These are phyloP conservation scores for Phylloscopus trochiloides DNA, from an alignment of 2,113 vertebrate species.

Conservation along the genomic window DNA sequence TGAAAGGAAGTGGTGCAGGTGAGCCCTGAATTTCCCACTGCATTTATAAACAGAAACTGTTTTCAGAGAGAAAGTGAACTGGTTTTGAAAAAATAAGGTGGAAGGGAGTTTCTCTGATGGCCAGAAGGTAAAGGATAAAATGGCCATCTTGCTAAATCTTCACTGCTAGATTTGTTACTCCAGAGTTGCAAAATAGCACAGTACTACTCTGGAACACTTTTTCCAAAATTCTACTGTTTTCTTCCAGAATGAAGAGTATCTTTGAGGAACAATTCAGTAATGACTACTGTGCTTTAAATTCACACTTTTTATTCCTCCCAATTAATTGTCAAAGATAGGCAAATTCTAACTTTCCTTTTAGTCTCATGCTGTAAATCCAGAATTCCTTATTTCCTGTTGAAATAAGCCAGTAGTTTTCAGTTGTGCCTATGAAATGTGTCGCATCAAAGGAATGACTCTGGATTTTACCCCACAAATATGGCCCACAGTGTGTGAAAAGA, in stretches of 20 bases:
- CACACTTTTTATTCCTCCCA: neutral
- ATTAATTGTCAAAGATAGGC: neutral
- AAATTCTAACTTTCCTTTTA: neutral
- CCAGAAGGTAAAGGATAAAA: neutral
- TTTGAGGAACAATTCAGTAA: neutral
- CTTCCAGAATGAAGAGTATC: neutral
- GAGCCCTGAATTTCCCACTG: neutral
- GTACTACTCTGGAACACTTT: neutral
- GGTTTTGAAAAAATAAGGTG: neutral
- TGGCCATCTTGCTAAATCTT: neutral
- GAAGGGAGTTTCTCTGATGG: neutral
- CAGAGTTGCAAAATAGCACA: neutral
- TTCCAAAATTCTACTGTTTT: neutral
- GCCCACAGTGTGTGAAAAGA: neutral
- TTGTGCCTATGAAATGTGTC: neutral
- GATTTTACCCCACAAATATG: neutral
- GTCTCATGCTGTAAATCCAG: neutral
- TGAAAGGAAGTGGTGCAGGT: conserved; percentile 18
- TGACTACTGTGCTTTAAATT: neutral
- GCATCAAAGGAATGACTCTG: neutral
- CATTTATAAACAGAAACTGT: neutral
- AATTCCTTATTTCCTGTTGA: neutral
- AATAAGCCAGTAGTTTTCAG: neutral
- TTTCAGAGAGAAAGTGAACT: neutral
- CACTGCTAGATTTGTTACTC: neutral